A percentile compares a stretch with the other conserved stretches of the same genome.
phyloP scores from a whole-genome alignment of 2,113 vertebrate genomes.

The Cepphus grylle region DNA sequence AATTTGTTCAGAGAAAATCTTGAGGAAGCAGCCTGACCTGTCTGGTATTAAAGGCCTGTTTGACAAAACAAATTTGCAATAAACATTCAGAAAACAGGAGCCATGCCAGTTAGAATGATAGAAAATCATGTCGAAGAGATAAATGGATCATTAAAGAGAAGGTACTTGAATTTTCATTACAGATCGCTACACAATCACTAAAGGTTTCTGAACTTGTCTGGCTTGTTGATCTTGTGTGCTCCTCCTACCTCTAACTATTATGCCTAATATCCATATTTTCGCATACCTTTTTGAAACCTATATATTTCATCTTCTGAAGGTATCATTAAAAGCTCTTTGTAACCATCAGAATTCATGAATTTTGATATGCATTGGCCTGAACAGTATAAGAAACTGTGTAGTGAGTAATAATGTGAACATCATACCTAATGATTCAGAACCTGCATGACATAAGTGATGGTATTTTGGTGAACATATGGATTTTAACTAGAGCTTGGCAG shows the following conservation, averaged over 20 bases:
- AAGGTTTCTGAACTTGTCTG: conserved; percentile 63
- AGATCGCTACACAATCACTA: conserved; percentile 46
- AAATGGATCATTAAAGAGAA: conserved; percentile 63
- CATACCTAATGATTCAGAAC: conserved; percentile 66
- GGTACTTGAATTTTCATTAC: conserved; percentile 61
- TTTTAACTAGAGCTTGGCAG: conserved; percentile 62
- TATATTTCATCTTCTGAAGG: conserved; percentile 48
- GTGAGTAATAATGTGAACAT: conserved; percentile 57
- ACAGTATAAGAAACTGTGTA: background rate
- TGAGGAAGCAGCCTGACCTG: conserved; percentile 27
- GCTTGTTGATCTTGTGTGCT: conserved; percentile 45
- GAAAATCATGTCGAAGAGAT: conserved; percentile 57
- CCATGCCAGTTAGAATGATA: conserved; percentile 46
- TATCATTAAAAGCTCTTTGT: conserved; percentile 54
- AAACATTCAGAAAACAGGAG: conserved; percentile 49
- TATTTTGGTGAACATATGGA: conserved; percentile 59
- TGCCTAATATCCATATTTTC: conserved; percentile 57
- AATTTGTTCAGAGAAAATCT: background rate
- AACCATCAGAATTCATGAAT: conserved; percentile 58
- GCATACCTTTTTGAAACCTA: conserved; percentile 38
- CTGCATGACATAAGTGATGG: conserved; percentile 21
- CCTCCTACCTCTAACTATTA: conserved; percentile 47
- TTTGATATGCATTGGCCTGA: conserved; percentile 54
- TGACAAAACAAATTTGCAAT: conserved; percentile 67
- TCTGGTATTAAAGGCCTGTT: conserved; percentile 46